Conservation (phyloP, 1,140 invertebrate genomes). For the Ephestia elutella region DNA sequence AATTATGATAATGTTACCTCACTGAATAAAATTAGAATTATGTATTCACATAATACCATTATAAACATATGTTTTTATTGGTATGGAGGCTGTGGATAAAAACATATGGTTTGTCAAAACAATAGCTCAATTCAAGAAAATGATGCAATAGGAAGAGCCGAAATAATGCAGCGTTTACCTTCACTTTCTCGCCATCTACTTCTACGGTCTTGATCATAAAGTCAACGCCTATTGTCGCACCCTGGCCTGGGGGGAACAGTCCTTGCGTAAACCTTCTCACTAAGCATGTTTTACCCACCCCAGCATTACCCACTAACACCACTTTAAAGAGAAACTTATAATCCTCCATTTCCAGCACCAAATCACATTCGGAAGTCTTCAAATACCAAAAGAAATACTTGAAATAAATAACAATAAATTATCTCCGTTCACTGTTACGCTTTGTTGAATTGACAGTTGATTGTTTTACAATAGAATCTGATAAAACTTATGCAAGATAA, state of each 20-base stretch:
- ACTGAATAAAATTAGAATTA: not conserved
- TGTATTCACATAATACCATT: too few relatives aligned
- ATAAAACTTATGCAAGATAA: constrained; percentile 46
- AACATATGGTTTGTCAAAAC: constrained; percentile 11
- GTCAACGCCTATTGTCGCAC: constrained; percentile 99
- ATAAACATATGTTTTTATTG: not conserved
- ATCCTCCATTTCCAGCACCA: constrained; percentile 87
- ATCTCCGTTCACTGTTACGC: constrained; percentile 54
- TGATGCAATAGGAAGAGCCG: constrained; percentile 27
- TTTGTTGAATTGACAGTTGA: constrained; percentile 55
- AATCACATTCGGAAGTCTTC: constrained; percentile 47
- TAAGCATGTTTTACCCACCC: constrained; percentile 95
- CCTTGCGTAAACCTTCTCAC: constrained; percentile 94
- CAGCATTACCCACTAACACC: constrained; percentile 94
- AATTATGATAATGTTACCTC: not conserved
- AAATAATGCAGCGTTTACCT: constrained; percentile 77
- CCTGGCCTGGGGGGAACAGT: constrained; percentile 96
- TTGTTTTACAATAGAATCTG: constrained; percentile 44
- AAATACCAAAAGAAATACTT: constrained; percentile 23
- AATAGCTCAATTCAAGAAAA: constrained; percentile 13
- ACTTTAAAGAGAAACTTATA: constrained; percentile 99
- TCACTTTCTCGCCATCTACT: constrained; percentile 98
- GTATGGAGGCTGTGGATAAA: not conserved
- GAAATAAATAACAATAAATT: constrained; percentile 48
- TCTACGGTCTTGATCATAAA: constrained; percentile 99